phyloP scores from a whole-genome alignment of 1,140 invertebrate species.

The Hyles euphorbiae region DNA sequence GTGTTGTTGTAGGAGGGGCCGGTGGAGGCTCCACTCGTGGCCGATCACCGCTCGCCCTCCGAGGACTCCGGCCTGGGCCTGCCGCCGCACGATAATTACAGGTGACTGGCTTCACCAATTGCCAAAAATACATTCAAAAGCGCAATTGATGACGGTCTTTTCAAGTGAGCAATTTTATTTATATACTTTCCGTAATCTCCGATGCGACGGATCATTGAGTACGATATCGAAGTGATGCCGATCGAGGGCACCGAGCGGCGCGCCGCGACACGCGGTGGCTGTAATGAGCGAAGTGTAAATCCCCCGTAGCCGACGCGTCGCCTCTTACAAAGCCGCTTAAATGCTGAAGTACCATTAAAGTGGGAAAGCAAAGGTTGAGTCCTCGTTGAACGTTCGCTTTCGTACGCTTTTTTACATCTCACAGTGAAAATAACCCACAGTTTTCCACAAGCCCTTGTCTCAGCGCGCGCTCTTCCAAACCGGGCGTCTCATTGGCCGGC shows the following conservation, averaged over 20 bases:
- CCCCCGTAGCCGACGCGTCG: slow-evolving; percentile 19
- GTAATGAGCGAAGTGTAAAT: slow-evolving; percentile 45
- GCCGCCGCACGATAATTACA: slow-evolving; percentile 81
- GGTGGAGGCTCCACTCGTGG: slow-evolving; percentile 74
- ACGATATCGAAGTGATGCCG: background rate
- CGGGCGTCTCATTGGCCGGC: slow-evolving; percentile 49
- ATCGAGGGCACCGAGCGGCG: slow-evolving; percentile 1
- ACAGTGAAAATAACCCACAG: slow-evolving; percentile 41
- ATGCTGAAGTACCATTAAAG: slow-evolving; percentile 41
- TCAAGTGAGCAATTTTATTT: too few relatives aligned
- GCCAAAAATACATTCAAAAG: slow-evolving; percentile 1
- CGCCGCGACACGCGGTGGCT: slow-evolving; percentile 1
- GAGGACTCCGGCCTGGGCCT: slow-evolving; percentile 90
- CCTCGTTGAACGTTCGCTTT: slow-evolving; percentile 45
- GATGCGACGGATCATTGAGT: too few relatives aligned
- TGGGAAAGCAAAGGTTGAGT: slow-evolving; percentile 43
- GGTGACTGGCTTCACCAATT: slow-evolving; percentile 47
- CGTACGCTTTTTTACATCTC: slow-evolving; percentile 47
- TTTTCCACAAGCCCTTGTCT: slow-evolving; percentile 39
- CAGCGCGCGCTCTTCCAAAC: slow-evolving; percentile 26
- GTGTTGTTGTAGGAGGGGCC: slow-evolving; percentile 77
- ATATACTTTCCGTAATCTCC: too few relatives aligned
- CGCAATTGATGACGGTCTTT: background rate
- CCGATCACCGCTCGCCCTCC: slow-evolving; percentile 84
- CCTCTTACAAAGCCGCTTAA: slow-evolving; percentile 35